Evolutionary conservation across 1,140 invertebrate species (phyloP).

Genomic region (Meloidogyne hapla): DNA sequence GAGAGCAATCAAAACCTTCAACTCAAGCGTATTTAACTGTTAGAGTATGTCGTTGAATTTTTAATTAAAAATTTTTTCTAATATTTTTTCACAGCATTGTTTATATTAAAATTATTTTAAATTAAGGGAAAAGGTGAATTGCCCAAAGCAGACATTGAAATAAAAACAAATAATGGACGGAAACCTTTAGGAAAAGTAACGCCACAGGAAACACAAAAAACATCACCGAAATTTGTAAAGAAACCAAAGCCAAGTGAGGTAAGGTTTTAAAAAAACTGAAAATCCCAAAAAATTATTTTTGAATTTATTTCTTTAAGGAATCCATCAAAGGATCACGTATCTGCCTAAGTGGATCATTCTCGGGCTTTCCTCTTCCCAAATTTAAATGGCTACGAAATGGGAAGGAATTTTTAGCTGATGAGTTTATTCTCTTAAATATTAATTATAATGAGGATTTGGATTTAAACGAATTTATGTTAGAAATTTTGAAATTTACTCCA

Average conservation of each 20-base stretch:
- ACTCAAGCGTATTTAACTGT: conserved; percentile 13
- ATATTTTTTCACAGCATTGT: too few species aligned
- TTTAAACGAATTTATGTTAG: conserved; percentile 19
- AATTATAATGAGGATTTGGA: conserved; percentile 18
- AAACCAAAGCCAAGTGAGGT: conserved; percentile 19
- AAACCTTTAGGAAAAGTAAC: not conserved
- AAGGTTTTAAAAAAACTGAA: too few species aligned
- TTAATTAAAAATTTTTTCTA: too few species aligned
- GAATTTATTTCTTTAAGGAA: conserved; percentile 10
- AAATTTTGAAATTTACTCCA: conserved; percentile 11
- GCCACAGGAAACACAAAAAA: conserved; percentile 7
- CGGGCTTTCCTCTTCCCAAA: conserved; percentile 6
- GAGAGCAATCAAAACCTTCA: conserved; percentile 7
- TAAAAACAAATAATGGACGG: not conserved
- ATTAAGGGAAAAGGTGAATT: not conserved
- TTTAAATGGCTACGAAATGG: conserved; percentile 25
- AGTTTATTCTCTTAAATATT: conserved; percentile 16
- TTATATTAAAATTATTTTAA: too few species aligned
- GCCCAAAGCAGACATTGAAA: not conserved
- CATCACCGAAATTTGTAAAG: conserved; percentile 13
- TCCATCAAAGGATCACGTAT: conserved; percentile 22
- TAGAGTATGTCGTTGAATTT: not conserved
- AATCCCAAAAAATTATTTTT: not conserved
- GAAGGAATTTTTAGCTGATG: conserved; percentile 13
- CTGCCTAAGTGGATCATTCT: conserved; percentile 12